Conservation (phyloP, 2,888 invertebrate genomes). For the Philereme transversata region DNA sequence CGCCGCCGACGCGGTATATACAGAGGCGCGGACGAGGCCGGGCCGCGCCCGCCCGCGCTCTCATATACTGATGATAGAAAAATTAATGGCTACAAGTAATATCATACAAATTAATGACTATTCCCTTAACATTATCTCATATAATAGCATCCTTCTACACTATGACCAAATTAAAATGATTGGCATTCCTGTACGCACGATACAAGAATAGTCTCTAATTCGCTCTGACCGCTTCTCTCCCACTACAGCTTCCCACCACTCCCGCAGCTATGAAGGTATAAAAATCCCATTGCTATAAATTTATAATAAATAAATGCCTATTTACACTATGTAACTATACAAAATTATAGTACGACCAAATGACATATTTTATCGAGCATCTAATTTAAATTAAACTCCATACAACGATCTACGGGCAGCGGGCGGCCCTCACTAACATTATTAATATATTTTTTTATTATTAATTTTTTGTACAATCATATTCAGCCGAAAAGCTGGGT, state of each 20-base stretch:
- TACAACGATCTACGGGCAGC: conserved; percentile 71
- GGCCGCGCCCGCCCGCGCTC: conserved; percentile 52
- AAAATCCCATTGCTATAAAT: conserved; percentile 82
- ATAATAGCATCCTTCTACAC: conserved; percentile 82
- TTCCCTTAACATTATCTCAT: conserved; percentile 83
- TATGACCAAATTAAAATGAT: conserved; percentile 74
- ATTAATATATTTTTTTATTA: conserved; percentile 67
- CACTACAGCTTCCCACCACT: conserved; percentile 71
- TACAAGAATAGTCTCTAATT: conserved; percentile 67
- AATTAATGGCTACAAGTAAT: conserved; percentile 82
- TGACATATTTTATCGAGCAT: conserved; percentile 79
- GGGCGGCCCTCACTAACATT: conserved; percentile 63
- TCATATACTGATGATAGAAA: conserved; percentile 77
- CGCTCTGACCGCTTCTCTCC: conserved; percentile 72
- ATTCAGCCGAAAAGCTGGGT: conserved; percentile 76
- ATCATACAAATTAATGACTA: conserved; percentile 85
- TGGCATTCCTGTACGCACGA: conserved; percentile 65
- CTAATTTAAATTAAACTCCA: conserved; percentile 76
- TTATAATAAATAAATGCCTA: conserved; percentile 85
- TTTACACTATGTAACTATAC: conserved; percentile 84
- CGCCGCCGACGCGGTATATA: conserved; percentile 56
- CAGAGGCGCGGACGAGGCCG: conserved; percentile 58
- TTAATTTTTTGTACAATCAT: conserved; percentile 79
- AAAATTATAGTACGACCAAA: conserved; percentile 82
- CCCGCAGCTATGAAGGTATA: conserved; percentile 77